These are phyloP conservation scores for Stercorarius parasiticus DNA, from an alignment of 2,113 vertebrate species.

Conservation along the genomic window DNA sequence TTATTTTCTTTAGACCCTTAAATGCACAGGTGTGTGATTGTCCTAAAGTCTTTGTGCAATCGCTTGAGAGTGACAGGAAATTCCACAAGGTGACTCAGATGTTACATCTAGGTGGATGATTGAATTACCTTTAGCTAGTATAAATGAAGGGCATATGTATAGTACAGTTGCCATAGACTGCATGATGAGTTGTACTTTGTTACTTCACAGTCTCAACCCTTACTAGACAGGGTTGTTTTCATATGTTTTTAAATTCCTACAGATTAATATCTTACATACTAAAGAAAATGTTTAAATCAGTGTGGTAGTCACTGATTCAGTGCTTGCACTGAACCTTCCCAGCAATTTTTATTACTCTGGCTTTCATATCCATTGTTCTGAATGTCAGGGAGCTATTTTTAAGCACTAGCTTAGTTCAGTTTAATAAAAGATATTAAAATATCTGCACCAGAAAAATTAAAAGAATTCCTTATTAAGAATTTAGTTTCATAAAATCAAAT, in stretches of 20 bases:
- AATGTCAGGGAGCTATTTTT: conserved; percentile 61
- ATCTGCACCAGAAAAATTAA: conserved; percentile 3
- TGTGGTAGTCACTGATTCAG: conserved; percentile 35
- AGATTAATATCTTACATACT: conserved; percentile 25
- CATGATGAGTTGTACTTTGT: background rate
- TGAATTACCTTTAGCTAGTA: background rate
- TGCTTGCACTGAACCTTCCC: conserved; percentile 23
- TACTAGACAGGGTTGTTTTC: background rate
- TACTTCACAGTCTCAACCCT: background rate
- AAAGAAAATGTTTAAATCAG: conserved; percentile 57
- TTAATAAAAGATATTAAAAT: conserved; percentile 52
- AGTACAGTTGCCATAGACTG: background rate
- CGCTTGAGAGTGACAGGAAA: background rate
- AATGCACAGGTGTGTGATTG: background rate
- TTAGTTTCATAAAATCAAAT: conserved; percentile 20
- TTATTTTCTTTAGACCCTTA: background rate
- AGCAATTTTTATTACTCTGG: conserved; percentile 55
- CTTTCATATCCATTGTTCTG: conserved; percentile 53
- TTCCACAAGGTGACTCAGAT: background rate
- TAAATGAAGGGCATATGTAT: background rate
- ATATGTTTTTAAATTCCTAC: background rate
- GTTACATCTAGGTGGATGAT: background rate
- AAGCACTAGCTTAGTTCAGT: conserved; percentile 20
- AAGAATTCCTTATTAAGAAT: conserved; percentile 1
- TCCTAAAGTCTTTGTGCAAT: background rate